Evolutionary conservation across 2,888 invertebrate genomes (phyloP).

Genomic region (Perizoma flavofasciatum): DNA sequence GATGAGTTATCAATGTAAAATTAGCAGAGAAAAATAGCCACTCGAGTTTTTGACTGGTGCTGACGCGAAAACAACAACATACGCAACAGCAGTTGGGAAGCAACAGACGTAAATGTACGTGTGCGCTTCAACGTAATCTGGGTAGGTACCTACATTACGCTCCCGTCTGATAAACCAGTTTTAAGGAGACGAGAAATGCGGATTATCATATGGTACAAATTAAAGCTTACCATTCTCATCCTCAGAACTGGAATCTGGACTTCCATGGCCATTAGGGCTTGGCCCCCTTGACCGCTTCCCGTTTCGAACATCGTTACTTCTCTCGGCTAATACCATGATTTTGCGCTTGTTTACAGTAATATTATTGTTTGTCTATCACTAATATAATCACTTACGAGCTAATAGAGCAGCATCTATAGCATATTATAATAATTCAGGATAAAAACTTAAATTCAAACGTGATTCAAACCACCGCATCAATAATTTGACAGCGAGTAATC

Average conservation of each 20-base stretch:
- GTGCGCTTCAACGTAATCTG: conserved; percentile 12
- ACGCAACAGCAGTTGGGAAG: conserved; percentile 8
- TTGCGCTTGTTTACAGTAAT: conserved; percentile 54
- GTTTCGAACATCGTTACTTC: conserved; percentile 93
- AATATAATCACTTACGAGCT: conserved; percentile 40
- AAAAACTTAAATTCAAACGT: conserved; percentile 80
- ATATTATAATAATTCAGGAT: conserved; percentile 62
- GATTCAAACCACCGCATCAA: conserved; percentile 85
- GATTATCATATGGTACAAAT: conserved; percentile 15
- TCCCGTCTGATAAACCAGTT: no score
- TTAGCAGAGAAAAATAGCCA: conserved; percentile 10
- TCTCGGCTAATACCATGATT: conserved; percentile 95
- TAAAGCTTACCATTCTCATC: conserved; percentile 90
- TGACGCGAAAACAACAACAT: conserved; percentile 14
- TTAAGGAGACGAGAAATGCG: no score
- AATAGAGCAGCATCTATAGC: conserved; percentile 33
- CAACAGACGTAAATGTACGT: conserved; percentile 3
- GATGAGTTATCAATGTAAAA: conserved; percentile 45
- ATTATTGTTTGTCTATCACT: conserved; percentile 48
- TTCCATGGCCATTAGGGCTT: conserved; percentile 93
- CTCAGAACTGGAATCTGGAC: conserved; percentile 92
- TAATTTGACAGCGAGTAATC: conserved; percentile 76
- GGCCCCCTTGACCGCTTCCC: conserved; percentile 95
- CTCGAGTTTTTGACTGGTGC: conserved; percentile 1
- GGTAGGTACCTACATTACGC: conserved; percentile 12